Base-by-base conservation (phyloP, 2,113 vertebrate genomes). In the Delphinus delphis region DNA sequence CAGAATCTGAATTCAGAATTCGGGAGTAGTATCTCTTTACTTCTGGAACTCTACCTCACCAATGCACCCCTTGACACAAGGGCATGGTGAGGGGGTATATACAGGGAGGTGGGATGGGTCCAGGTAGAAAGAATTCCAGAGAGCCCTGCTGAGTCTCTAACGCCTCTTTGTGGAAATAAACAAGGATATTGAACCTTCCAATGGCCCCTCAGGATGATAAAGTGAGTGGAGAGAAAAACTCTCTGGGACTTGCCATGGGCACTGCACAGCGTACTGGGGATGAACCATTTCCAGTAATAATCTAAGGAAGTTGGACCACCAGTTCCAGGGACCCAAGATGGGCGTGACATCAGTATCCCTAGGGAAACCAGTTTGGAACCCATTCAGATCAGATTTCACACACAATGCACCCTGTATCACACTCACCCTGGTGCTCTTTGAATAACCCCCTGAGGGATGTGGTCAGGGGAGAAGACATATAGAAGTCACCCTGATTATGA, bases 361-460 rank as follows among this genome's bases (percentile, higher is more conserved):
- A 41, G 15, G 12, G 12, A 92, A 84, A 58, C 1, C 31, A 83
- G 28, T 17, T 8, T 83, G 17, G 6, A 83, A 79, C 8, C 31
- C 25, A 38, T 73, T 89, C 9, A 11, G 8, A 83, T 50, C 6
- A 74, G 65, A 63, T 28, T 7, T 65, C 11, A 84, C 21, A 58
- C 7, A 28, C 1, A 2, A 3, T 5, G 31, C 17, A 10, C 23
- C 8, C 3, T 68, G 33, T 50, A 33, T 4, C 70, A 65, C 1
- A 25, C 9, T 53, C 33, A 70, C 25, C 7, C 8, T 13, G 4
- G 14, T 60, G 44, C 15, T 21, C 36, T 23, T 91, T 17, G 6
- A 71, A 58, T 58, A 87, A 28, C 14, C 55, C 38, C 4, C 5
- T 82, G 11, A 87, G 26, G 12, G 20, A 15, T 44, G 26, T 67